These are phyloP conservation scores for Erebia epiphron DNA, from an alignment of 2,888 invertebrate species.

Conservation along the genomic window DNA sequence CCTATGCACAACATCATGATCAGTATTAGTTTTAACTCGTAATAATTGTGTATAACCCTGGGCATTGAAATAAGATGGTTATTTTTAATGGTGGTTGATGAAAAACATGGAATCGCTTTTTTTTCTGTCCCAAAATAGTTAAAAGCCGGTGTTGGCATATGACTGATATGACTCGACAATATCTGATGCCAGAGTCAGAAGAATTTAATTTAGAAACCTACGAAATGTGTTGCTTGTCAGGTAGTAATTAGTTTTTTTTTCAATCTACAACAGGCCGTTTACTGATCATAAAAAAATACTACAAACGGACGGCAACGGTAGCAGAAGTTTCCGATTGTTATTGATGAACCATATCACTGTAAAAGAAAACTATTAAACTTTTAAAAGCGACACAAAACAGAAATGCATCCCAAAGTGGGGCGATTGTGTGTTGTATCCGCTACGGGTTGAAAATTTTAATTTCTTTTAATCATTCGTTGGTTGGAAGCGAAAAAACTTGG, in stretches of 20 bases:
- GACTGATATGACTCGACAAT: slow-evolving; percentile 72
- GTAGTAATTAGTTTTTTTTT: slow-evolving; percentile 62
- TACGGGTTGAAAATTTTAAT: slow-evolving; percentile 50
- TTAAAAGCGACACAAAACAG: slow-evolving; percentile 44
- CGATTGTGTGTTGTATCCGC: slow-evolving; percentile 52
- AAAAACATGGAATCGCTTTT: slow-evolving; percentile 66
- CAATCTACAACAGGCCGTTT: slow-evolving; percentile 52
- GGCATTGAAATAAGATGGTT: slow-evolving; percentile 43
- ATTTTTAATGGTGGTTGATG: slow-evolving; percentile 74
- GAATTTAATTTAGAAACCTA: slow-evolving; percentile 74
- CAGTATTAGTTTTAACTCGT: not conserved
- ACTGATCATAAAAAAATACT: slow-evolving; percentile 47
- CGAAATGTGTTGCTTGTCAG: slow-evolving; percentile 61
- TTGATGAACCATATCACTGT: slow-evolving; percentile 67
- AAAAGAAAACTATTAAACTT: slow-evolving; percentile 59
- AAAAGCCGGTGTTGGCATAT: slow-evolving; percentile 69
- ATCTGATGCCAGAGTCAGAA: slow-evolving; percentile 65
- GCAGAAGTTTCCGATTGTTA: slow-evolving; percentile 71
- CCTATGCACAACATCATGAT: too few relatives aligned
- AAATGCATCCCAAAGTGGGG: slow-evolving; percentile 62
- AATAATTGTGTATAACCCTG: not conserved
- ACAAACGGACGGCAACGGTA: slow-evolving; percentile 69
- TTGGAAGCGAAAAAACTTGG: slow-evolving; percentile 50
- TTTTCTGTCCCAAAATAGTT: slow-evolving; percentile 53
- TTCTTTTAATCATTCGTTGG: slow-evolving; percentile 39